Base-by-base conservation (phyloP, 2,797 vertebrate genomes). In the Rhabdomys pumilio region DNA sequence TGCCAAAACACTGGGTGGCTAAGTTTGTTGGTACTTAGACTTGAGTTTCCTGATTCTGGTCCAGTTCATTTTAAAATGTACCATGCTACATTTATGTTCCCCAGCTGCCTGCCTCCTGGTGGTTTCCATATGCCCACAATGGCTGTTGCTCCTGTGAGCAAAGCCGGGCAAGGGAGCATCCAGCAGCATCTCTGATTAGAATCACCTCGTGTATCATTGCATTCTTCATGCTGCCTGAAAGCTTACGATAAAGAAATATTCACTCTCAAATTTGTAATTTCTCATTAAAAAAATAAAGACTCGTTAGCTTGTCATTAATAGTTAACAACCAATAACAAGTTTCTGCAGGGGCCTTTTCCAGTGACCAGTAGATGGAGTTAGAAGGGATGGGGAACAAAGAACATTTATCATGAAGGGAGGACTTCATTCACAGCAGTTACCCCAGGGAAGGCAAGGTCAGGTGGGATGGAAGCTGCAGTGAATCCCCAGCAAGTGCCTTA, bases 271-370 rank as follows among this genome's bases (percentile, higher is more conserved):
- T 67, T 86, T 75, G 53, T 1, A 55, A 50, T 86, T 88, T 85
- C 76, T 85, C 0, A 80, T 93, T 59, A 87, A 61, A 94, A 95
- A 59, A 95, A 72, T 55, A 75, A 90, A 94, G 72, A 81, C n/a
- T 80, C 50, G 77, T 89, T 76, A 90, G 93, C 61, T 94, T 93
- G 67, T 93, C 84, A 85, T 91, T 90, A 85, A 77, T n/a, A 53
- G 84, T 83, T 90, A 92, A 77, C 76, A 97, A 85, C 50, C 80
- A 34, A 91, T 82, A 34, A 29, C 26, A 92, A 59, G 85, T 95
- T 76, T 86, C 34, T 80, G 82, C 81, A 85, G 31, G 57, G 89
- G 19, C 29, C 67, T 88, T 96, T 92, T 95, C 50, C 79, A 75
- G 63, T 93, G 77, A 89, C 76, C 77, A 61, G 61, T 92, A 95